Percentiles rank a stretch among this genome's conserved stretches.
Conservation (phyloP, 2,797 vertebrate genomes). For the Sardinella longiceps region DNA sequence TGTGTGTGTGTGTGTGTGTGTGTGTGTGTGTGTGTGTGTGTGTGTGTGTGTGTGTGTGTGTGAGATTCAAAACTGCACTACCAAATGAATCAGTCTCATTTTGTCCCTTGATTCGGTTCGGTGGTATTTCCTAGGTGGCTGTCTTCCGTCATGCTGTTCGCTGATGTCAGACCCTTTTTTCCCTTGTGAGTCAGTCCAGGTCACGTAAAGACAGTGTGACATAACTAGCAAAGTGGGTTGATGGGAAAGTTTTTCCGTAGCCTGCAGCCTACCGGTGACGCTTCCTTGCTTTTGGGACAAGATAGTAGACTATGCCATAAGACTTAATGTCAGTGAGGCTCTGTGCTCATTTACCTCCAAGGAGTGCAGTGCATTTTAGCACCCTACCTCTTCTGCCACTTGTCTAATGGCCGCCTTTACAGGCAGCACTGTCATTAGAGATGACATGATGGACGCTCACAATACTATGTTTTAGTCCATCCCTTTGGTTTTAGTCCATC, state of each 20-base stretch:
- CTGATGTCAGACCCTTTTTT: neutral
- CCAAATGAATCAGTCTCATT: too few relatives aligned
- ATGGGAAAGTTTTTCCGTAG: slow-evolving; percentile 28
- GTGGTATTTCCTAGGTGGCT: neutral
- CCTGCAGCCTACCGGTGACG: neutral
- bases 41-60: neutral
- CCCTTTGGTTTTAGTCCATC: too few relatives aligned
- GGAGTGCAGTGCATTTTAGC: slow-evolving; percentile 34
- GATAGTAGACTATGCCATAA: slow-evolving; percentile 32
- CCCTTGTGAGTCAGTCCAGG: neutral
- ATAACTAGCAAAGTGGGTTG: slow-evolving; percentile 29
- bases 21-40: neutral
- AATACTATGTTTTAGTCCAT: neutral
- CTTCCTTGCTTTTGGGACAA: slow-evolving; percentile 23
- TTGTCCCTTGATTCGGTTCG: neutral
- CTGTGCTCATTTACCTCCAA: slow-evolving; percentile 33
- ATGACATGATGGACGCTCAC: slow-evolving; percentile 32
- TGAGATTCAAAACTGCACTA: neutral
- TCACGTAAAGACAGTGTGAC: slow-evolving; percentile 15
- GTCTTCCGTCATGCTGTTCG: neutral
- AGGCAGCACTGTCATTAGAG: slow-evolving; percentile 34
- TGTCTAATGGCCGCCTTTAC: slow-evolving; percentile 35
- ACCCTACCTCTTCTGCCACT: slow-evolving; percentile 31
- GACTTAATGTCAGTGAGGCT: slow-evolving; percentile 36
- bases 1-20: neutral